Evolutionary conservation across 2,888 invertebrate species (phyloP), one percentile per base, ranked within the genome.

Genomic region (Miltochrista miniata): DNA sequence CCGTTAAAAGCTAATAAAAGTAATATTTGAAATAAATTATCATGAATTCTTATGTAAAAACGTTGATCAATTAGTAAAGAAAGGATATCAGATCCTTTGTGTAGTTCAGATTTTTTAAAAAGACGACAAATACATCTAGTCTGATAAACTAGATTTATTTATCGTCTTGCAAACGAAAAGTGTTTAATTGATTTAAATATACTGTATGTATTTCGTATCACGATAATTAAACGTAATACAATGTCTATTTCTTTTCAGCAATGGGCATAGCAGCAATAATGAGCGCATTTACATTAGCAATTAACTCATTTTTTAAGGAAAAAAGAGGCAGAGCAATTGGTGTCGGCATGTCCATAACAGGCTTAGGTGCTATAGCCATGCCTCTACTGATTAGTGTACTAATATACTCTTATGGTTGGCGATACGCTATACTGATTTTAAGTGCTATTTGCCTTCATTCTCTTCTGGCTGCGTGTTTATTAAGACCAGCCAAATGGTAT

Each of bases 401-500:
- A 3, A 87, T 95, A 69, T 79, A 87, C 33, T 72, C 83, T 0
- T 94, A 93, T 59, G 93, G 93, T 8, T 90, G 92, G 73, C 87
- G 93, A 81, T 94, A 93, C 38, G 93, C 94, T 0, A 93, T 94
- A 52, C 76, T 95, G 34, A 93, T 95, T 51, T 80, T 95, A 45
- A 92, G 93, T 42, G 94, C 92, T 2, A 81, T 95, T 42, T 92
- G 94, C 50, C 83, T 94, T 0, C 93, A 95, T 77, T 92, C 93
- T 0, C 74, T 95, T 5, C 76, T 93, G 49, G 94, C 93, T 8
- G 93, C 94, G 1, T 76, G 92, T 53, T 79, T 95, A 50, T 85
- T 95, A 38, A 94, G 95, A 68, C 95, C 95, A 13, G 90, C 94
- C 1, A 93, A 94, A 79, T 94, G 94, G 94, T 94, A 95, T 76